Evolutionary conservation across 2,797 vertebrate genomes (phyloP).

Genomic region (Xenops minutus): DNA sequence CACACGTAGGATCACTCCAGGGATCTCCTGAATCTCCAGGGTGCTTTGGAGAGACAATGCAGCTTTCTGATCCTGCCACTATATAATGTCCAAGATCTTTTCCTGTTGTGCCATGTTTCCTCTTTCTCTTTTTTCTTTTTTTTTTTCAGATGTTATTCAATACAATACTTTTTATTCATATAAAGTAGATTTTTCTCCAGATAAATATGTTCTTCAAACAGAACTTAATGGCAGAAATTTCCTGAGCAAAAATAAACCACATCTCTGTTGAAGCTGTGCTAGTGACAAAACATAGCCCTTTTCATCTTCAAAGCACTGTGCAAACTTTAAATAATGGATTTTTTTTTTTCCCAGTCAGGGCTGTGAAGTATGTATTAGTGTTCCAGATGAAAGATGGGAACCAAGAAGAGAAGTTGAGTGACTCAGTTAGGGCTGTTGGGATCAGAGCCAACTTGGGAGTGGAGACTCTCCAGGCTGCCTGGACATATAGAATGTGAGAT

Average conservation of each 20-base stretch:
- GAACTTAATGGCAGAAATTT: constrained; percentile 31
- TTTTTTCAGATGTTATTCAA: background rate
- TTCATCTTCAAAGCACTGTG: constrained; percentile 62
- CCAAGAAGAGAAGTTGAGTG: background rate
- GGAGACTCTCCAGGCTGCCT: background rate
- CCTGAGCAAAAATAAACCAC: constrained; percentile 45
- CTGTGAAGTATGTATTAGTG: constrained; percentile 2
- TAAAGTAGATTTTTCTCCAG: constrained; percentile 16
- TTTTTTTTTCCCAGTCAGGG: background rate
- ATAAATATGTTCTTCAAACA: constrained; percentile 46
- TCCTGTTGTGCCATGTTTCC: constrained; percentile 5
- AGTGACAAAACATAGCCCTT: constrained; percentile 27
- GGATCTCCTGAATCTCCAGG: background rate
- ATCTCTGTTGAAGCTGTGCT: constrained; percentile 17
- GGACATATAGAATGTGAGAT: background rate
- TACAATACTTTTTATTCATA: constrained; percentile 10
- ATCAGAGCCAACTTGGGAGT: background rate
- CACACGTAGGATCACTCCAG: background rate
- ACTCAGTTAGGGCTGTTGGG: background rate
- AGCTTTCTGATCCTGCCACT: background rate
- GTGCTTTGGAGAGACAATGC: constrained; percentile 29
- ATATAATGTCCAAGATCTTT: background rate
- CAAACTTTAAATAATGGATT: constrained; percentile 39
- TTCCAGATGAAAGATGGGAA: constrained; percentile 58
- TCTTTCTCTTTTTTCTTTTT: background rate